Conservation (phyloP, 2,888 invertebrate species). For the Pelosia muscerda region DNA sequence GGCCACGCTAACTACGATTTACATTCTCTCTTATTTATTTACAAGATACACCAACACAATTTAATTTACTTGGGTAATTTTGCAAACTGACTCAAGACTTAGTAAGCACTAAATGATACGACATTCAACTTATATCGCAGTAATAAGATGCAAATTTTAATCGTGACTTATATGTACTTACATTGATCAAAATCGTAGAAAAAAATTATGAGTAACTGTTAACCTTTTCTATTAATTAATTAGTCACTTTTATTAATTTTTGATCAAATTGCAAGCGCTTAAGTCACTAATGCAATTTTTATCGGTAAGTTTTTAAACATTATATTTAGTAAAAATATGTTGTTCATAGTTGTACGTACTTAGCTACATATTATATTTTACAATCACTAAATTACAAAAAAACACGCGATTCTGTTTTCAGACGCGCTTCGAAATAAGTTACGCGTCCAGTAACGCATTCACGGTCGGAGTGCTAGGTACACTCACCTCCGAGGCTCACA, state of each 20-base stretch:
- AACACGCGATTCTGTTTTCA: constrained; percentile 37
- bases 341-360: not conserved
- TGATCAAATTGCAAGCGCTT: not conserved
- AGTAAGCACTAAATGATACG: constrained; percentile 36
- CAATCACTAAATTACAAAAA: constrained; percentile 35
- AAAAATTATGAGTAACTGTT: not conserved
- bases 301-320: not conserved
- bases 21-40: constrained; percentile 76
- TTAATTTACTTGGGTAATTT: constrained; percentile 61
- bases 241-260: not conserved
- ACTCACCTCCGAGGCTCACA: constrained; percentile 72
- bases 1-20: constrained; percentile 75
- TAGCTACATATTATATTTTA: constrained; percentile 6
- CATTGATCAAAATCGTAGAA: not conserved
- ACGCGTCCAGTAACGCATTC: constrained; percentile 55
- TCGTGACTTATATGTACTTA: constrained; percentile 16
- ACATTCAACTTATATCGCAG: not conserved
- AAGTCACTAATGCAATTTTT: not conserved
- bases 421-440: constrained; percentile 78
- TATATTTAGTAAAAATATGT: not conserved
- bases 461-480: constrained; percentile 57
- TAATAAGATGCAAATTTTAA: constrained; percentile 1
- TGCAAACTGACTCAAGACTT: constrained; percentile 38
- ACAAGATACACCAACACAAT: constrained; percentile 67
- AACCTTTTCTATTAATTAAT: not conserved